Conservation (phyloP, 2,888 invertebrate species). For the Halictus ligatus region DNA sequence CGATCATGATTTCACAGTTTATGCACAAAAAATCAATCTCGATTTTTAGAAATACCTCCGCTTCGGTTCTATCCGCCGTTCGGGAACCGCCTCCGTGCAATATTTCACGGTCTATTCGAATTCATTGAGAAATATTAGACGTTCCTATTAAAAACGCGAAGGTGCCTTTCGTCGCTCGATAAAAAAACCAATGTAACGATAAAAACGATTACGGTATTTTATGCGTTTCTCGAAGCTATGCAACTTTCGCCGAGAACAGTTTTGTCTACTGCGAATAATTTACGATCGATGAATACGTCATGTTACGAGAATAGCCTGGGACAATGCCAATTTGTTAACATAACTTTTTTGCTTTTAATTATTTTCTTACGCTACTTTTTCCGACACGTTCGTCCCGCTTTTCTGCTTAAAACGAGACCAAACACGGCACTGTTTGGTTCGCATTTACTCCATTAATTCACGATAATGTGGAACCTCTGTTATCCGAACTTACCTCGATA, state of each 20-base stretch:
- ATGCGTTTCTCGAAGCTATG: background rate
- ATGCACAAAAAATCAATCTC: background rate
- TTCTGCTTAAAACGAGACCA: too few relatives aligned
- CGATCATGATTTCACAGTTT: background rate
- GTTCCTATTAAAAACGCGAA: background rate
- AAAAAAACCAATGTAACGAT: background rate
- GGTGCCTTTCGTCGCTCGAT: background rate
- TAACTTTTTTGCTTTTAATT: background rate
- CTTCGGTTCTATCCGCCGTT: background rate
- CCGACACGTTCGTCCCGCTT: too few relatives aligned
- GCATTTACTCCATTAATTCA: background rate
- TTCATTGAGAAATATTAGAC: background rate
- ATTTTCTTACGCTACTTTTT: too few relatives aligned
- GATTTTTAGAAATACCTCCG: background rate
- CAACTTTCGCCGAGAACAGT: background rate
- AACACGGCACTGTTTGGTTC: background rate
- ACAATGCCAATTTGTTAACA: background rate
- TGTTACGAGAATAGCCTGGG: too few relatives aligned
- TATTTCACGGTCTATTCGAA: background rate
- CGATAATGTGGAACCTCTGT: background rate
- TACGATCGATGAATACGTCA: background rate
- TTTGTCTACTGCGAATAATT: background rate
- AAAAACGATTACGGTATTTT: background rate
- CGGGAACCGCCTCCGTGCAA: background rate
- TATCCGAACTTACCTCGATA: background rate